phyloP scores from a whole-genome alignment of 2,797 vertebrate species.

The Squalus acanthias region DNA sequence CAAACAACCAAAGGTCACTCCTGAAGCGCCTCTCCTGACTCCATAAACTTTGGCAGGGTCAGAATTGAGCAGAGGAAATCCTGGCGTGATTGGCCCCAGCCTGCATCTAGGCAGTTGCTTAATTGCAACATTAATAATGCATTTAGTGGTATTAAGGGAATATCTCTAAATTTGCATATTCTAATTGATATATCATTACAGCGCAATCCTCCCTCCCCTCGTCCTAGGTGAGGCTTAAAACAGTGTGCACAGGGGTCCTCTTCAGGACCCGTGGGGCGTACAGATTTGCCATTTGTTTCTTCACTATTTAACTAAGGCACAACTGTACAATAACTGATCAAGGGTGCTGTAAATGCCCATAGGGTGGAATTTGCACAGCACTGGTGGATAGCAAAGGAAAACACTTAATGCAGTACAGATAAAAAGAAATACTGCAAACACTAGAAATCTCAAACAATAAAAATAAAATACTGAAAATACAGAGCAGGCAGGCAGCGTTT shows the following conservation, averaged over 20 bases:
- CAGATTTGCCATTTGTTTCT: neutral
- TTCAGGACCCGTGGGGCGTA: neutral
- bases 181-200: neutral
- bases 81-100: neutral
- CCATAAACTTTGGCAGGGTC: neutral
- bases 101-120: neutral
- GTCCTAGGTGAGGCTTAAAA: neutral
- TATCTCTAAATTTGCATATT: neutral
- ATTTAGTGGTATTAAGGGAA: slow-evolving; percentile 21
- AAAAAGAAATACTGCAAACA: neutral
- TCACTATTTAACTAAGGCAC: neutral
- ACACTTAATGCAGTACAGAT: neutral
- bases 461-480: neutral
- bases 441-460: neutral
- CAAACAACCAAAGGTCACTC: neutral
- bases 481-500: neutral
- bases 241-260: neutral
- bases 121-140: neutral
- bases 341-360: neutral
- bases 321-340: neutral
- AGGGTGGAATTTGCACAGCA: neutral
- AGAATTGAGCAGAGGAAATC: neutral
- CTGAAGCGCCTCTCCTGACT: neutral
- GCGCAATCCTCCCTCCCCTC: neutral
- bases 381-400: neutral